Base-by-base conservation (phyloP, 1,140 invertebrate genomes). In the Drosophila serrata region DNA sequence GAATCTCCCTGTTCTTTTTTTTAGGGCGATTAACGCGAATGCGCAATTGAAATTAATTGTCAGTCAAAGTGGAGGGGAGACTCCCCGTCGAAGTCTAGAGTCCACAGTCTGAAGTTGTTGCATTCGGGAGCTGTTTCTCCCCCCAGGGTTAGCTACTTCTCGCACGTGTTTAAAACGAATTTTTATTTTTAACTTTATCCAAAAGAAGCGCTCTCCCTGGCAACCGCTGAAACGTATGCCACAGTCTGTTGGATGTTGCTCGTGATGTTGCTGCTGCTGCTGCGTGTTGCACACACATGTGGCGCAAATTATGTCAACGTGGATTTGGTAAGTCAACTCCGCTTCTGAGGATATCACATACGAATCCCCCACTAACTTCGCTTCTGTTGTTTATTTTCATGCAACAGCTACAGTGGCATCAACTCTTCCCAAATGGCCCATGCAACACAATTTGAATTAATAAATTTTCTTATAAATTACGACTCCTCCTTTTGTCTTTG, bases 11-110 rank as follows among this genome's bases (percentile, higher is more conserved):
- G n/a, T n/a, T n/a, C n/a, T n/a, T 53, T 64, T 70, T 68, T 87
- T 88, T 67, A 75, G 75, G 61, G 81, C 85, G 85, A 90, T 90
- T 90, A 90, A 85, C 85, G 85, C 81, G 81, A 85, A 90, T 79
- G 81, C 81, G 86, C 85, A 90, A 90, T 90, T 90, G 85, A 90
- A 90, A 90, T 90, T 90, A 90, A 90, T 90, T 90, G 78, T 90
- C 85, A 88, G 86, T 90, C 85, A 85, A 85, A 90, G 76, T 79
- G n/a, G n/a, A n/a, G n/a, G 84, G 82, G 68, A 42, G 29, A 13
- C 33, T 39, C 19, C 33, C 51, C 33, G 33, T 58, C 19, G 40
- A 39, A 40, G 61, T 29, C 24, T 37, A 15, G 58, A 17, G 62
- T n/a, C 17, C 19, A 17, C 11, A 19, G 31, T 46, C 33, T 69